Conservation (phyloP, 2,888 invertebrate genomes). For the Amphipyra tragopoginis region DNA sequence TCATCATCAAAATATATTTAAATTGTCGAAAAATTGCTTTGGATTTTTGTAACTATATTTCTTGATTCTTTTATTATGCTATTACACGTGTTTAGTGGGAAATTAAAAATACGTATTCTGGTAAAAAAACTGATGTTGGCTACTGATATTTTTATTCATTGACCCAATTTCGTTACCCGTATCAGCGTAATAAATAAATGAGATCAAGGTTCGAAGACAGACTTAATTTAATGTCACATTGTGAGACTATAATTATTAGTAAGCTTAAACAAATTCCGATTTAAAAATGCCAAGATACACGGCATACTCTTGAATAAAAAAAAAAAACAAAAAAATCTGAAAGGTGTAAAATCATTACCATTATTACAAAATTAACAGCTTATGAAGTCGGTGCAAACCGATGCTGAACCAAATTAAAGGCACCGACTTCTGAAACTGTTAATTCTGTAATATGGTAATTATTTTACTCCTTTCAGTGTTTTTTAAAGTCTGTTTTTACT, state of each 20-base stretch:
- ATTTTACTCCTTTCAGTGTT: too few species aligned
- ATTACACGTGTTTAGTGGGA: conserved; percentile 1
- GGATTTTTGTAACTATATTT: conserved; percentile 6
- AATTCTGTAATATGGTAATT: too few species aligned
- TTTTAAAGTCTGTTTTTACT: too few species aligned
- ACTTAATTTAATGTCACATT: conserved; percentile 18
- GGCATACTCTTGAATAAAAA: too few species aligned
- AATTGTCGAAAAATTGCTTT: conserved; percentile 21
- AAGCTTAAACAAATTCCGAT: too few species aligned
- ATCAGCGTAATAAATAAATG: conserved; percentile 33
- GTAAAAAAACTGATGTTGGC: not conserved
- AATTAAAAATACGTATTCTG: not conserved
- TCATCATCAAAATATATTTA: conserved; percentile 38
- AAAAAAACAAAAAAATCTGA: too few species aligned
- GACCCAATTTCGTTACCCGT: conserved; percentile 38
- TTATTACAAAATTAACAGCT: too few species aligned
- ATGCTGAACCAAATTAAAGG: too few species aligned
- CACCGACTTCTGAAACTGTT: too few species aligned
- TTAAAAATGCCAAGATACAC: too few species aligned
- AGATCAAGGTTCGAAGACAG: conserved; percentile 38
- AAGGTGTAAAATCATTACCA: too few species aligned
- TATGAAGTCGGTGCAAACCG: too few species aligned
- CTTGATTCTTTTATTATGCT: not conserved
- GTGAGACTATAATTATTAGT: conserved; percentile 6
- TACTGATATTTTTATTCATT: conserved; percentile 32